Evolutionary conservation across 23 tunicate species (phyloP), one percentile per base, ranked within the genome.

Genomic region (Clavelina lepadiformis): DNA sequence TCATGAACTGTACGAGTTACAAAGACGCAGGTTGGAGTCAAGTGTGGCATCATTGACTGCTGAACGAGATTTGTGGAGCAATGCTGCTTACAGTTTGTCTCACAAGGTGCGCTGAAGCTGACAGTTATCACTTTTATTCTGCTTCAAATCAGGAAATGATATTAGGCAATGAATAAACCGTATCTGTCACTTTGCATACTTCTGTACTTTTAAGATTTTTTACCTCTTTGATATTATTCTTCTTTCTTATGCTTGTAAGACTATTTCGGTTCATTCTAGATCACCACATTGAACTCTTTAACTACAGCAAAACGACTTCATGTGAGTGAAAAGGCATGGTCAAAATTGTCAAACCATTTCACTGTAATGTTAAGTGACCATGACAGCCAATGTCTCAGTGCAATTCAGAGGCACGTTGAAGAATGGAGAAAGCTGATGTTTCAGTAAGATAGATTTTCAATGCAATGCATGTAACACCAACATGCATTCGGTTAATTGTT

Each of bases 1-100:
- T 74, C 99, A 93, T 44, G 75, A 65, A 33, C 51, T 93, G 35
- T 93, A 93, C 59, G 99, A 93, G 50, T 65, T 93, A 30, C 99
- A 93, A 55, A 55, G 99, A 5, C 46, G 46, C 28, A 63, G 95
- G 18, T 61, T 86, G 21, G 87, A 86, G 72, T 60, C 65, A 19
- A 79, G 65, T 28, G 75, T 80, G 3, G 28, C 68, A 4, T 6
- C 13, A 2, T 34, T 86, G 31, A 72, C 77, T 3, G 30, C 35
- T 0, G 95, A 86, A 79, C 45, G 72, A 65, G 95, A 86, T 51
- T 65, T 86, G 34, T 86, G 95, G 95, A 51, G 74, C 50, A 67
- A 82, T 36, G 69, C 94, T 11, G 78, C 99, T 7, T 85, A 85
- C 51, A 61, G 62, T 52, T 79, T 93, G 25, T 62, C 88, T 3